A percentile compares a stretch with the other conserved stretches of the same genome.
These are phyloP conservation scores for Acanthurus lineatus DNA, from an alignment of 2,797 vertebrate genomes.

Conservation along the genomic window DNA sequence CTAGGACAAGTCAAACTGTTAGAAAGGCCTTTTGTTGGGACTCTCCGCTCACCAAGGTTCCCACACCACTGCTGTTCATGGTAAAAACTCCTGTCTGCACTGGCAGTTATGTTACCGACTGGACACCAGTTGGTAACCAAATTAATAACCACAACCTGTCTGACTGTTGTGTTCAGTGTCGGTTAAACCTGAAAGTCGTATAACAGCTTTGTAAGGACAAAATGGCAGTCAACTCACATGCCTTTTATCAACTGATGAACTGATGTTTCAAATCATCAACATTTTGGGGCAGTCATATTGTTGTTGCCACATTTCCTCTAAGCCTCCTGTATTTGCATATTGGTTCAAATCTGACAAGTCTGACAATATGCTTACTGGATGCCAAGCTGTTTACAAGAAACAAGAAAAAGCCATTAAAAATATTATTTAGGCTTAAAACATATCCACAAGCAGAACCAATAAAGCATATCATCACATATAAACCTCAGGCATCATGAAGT, in stretches of 20 bases:
- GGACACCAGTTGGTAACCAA: not conserved
- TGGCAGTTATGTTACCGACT: too few species aligned
- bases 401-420: not conserved
- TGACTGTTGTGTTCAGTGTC: not conserved
- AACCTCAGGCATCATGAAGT: conserved; percentile 1
- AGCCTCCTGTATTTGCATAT: conserved; percentile 4
- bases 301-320: not conserved
- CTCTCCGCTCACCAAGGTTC: too few species aligned
- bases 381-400: not conserved
- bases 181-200: not conserved
- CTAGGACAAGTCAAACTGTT: too few species aligned
- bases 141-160: not conserved
- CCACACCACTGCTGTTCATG: too few species aligned
- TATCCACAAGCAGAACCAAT: not conserved
- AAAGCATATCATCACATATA: not conserved
- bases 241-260: not conserved
- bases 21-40: too few species aligned
- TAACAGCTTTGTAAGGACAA: not conserved
- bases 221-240: not conserved
- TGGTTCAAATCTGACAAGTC: not conserved
- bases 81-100: too few species aligned
- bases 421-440: not conserved
- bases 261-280: not conserved
- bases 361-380: not conserved
- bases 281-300: not conserved